Base-by-base conservation (phyloP, 2,797 vertebrate species). In the Erpetoichthys calabaricus region DNA sequence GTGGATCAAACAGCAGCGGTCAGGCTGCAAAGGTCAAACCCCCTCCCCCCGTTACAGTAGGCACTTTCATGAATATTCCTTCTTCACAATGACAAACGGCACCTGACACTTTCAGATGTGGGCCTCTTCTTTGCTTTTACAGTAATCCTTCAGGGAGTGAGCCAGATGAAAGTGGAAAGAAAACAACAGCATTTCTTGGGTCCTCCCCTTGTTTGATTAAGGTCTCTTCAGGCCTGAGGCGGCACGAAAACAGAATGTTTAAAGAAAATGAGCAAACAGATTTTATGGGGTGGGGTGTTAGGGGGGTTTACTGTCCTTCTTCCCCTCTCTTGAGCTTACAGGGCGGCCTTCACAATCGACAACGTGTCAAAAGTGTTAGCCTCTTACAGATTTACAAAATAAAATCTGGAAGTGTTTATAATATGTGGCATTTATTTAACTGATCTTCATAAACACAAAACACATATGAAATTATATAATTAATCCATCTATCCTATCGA, bases 61-160 rank as follows among this genome's bases (percentile, higher is more conserved):
- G 51, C 46, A 43, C 57, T 56, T 59, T 51, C 57, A 67, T 55
- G 8, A 64, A 62, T 57, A 66, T 47, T 58, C 42, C 44, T 8
- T 25, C 47, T 67, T 45, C 45, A 43, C 25, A 7, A 57, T 59
- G 67, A 44, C 3, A 52, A 58, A 53, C 4, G 53, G 60, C 0
- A 7, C 44, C 55, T 44, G 51, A 7, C 10, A 61, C 45, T 51
- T 62, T 57, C 53, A 47, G 50, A 41, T 45, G 46, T 47, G 45
- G 42, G 2, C 3, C 45, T 57, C 45, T 51, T 25, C 58, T 56
- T 50, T 47, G 47, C 8, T 6, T 47, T 1, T 57, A 51, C 52
- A 59, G 62, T 54, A 54, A 44, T 42, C 62, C 59, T 64, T 64
- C 50, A 6, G 10, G 57, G 63, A 68, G 67, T 3, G 4, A 43